Base-by-base conservation (phyloP, 2,888 invertebrate species). In the Lamellibrachia satsuma region DNA sequence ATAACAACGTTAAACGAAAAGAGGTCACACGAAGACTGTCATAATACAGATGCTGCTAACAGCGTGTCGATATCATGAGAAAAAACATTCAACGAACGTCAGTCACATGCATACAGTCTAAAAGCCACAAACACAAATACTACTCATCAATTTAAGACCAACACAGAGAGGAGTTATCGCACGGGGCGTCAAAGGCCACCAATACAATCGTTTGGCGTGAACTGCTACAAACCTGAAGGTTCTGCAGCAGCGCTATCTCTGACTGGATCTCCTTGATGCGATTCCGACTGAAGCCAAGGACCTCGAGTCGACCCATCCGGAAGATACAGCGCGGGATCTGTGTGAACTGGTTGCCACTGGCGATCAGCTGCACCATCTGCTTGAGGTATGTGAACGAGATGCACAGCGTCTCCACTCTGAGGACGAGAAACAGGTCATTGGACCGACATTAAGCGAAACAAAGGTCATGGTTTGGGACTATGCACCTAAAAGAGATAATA, bases 281-380 rank as follows among this genome's bases (percentile, higher is more conserved):
- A n/a, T 75, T 75, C 22, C 75, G 75, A 75, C 75, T 75, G 75
- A 75, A 75, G 75, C 75, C 75, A 22, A 75, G 75, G 22, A 75
- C 75, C 22, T 75, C 15, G 15, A 75, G 75, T 22, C 75, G 75
- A 75, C 75, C 75, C 75, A 75, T 75, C 15, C 22, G 15, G 75
- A 75, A 75, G 75, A 75, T 22, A 75, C 75, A 75, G 75, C 75
- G 75, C 75, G 75, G 75, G 75, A 75, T 75, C 75, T 75, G 22
- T 6, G 75, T 22, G 75, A 75, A 75, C 75, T 75, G 75, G 22
- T 75, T 75, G 75, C 75, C 75, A n/a, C 75, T 75, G 6, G 75
- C 75, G 22, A 75, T 75, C 22, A 75, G 75, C 75, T 75, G 75
- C 75, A 75, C 75, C 75, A 75, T 75, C 75, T 75, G 75, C 75